Percentiles rank a stretch among this genome's conserved stretches.
These are phyloP conservation scores for Chloroceryle aenea DNA, from an alignment of 2,113 vertebrate species.

Conservation along the genomic window DNA sequence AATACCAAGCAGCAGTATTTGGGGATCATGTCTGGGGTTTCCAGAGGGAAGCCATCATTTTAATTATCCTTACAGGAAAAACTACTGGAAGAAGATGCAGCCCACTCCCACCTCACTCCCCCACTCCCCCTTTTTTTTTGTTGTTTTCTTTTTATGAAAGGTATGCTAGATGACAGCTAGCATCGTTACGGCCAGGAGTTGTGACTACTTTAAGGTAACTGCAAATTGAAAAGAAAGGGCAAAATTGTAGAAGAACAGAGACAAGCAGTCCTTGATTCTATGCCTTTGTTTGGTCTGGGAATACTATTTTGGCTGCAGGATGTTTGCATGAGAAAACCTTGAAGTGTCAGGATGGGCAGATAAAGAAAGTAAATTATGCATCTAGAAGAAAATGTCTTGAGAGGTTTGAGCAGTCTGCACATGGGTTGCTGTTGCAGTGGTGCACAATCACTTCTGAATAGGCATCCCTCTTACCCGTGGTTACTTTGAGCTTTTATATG, in stretches of 20 bases:
- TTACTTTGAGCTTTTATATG: neutral
- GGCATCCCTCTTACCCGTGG: neutral
- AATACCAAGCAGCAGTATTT: neutral
- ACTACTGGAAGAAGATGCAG: neutral
- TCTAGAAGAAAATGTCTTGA: neutral
- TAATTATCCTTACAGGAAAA: neutral
- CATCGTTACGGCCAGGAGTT: neutral
- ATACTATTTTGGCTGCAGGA: neutral
- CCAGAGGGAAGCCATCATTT: neutral
- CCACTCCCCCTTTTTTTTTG: neutral
- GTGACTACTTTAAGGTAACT: neutral
- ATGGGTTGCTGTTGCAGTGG: neutral
- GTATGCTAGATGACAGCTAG: neutral
- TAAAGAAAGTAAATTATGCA: neutral
- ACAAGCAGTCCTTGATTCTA: neutral
- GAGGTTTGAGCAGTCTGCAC: neutral
- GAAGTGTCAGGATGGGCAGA: neutral
- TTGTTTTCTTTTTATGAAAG: neutral
- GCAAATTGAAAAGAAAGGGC: neutral
- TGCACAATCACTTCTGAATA: neutral
- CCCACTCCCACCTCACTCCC: accelerated
- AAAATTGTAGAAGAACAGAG: neutral
- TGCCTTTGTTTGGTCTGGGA: neutral
- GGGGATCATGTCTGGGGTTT: neutral
- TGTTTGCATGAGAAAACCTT: neutral